Evolutionary conservation across 2,113 vertebrate species (phyloP), one percentile per base, ranked within the genome.

Genomic region (Pelvicachromis taeniatus): DNA sequence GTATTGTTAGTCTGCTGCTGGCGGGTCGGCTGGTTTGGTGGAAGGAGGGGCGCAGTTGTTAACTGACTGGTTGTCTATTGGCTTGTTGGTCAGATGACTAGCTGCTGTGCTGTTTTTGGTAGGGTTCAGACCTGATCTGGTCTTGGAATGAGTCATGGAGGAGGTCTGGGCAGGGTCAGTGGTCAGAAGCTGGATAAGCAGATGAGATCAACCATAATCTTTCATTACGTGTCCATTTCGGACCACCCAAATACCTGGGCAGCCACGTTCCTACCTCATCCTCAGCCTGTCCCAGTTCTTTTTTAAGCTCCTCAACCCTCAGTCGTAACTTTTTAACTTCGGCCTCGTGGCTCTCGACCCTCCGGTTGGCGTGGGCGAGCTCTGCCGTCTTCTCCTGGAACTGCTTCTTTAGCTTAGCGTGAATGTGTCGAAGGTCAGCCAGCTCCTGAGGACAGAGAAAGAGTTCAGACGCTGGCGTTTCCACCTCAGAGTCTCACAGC

Each of bases 271-370:
- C 82, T 59, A 97, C 99, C 97, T 99, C 98, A 0, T 99, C 98
- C 93, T 99, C 98, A 0, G 98, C 98, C 88, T 98, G 97, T n/a
- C 97, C 98, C 89, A 99, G 93, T 94, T 99, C 98, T 87, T 99
- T 99, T 95, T 99, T 99, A 26, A 99, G 97, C 86, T 99, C 99
- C 85, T 99, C 99, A 77, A 99, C 98, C 7, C 98, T 96, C 42
- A 99, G 95, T 9, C 99, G 95, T 12, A 99, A 94, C 91, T 99
- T 99, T 90, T 98, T 99, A 84, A 99, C 98, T 87, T 99, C 98
- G 0, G 95, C 94, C 93, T 99, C 98, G 0, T 99, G 98, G 93
- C 98, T 96, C 55, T 99, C 99, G 90, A 99, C 96, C 0, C 98
- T 95, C 17, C 99, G 96, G 93, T 96, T 97, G 85, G 99, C 97